Conservation (phyloP, 2,113 vertebrate genomes). For the Rattus rattus region DNA sequence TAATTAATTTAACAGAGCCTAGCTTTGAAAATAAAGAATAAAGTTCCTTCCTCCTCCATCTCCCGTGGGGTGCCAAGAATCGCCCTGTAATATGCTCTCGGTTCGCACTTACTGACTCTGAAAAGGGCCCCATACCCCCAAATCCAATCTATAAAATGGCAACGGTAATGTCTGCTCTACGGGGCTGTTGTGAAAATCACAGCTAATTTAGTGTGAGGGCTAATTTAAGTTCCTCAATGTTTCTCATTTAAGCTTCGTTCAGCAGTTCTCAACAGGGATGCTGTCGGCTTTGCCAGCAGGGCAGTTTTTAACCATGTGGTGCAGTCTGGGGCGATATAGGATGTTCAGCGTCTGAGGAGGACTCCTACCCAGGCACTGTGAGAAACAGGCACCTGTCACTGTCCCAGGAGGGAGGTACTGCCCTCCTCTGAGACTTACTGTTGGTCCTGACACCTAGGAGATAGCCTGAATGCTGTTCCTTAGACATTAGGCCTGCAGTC, state of each 20-base stretch:
- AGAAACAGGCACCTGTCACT: background rate
- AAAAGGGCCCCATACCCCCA: constrained; percentile 70
- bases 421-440: background rate
- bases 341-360: background rate
- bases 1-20: constrained; percentile 65
- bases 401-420: background rate
- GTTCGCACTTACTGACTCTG: constrained; percentile 64
- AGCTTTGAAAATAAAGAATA: constrained; percentile 69
- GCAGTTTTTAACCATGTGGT: background rate
- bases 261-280: constrained; percentile 64
- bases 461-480: background rate
- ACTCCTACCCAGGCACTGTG: background rate
- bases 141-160: constrained; percentile 73
- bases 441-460: background rate
- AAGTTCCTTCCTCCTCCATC: constrained; percentile 23
- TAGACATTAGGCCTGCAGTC: too few relatives aligned
- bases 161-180: constrained; percentile 65
- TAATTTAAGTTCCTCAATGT: constrained; percentile 63
- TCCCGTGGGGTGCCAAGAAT: constrained; percentile 49
- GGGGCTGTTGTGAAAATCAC: constrained; percentile 72
- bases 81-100: constrained; percentile 44
- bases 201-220: constrained; percentile 68
- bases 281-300: constrained; percentile 37
- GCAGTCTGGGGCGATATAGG: background rate
- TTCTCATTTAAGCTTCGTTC: constrained; percentile 69